Base-by-base conservation (phyloP, 2,888 invertebrate species). In the Thysanoteuthis rhombus region DNA sequence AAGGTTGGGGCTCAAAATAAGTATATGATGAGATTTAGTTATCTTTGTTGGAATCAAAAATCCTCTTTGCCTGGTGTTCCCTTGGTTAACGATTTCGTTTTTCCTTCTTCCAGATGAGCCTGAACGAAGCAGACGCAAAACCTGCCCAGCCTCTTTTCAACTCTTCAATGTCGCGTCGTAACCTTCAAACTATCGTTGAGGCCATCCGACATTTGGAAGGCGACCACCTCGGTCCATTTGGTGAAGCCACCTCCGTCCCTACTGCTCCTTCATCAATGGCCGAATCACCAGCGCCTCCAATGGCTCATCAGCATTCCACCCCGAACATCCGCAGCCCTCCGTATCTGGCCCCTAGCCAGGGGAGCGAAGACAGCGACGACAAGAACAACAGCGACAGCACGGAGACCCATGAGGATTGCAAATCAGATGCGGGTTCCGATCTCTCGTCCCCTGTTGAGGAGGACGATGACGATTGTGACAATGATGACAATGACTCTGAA, bases 161-260 rank as follows among this genome's bases (percentile, higher is more conserved):
- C 22, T 91, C 94, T 91, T 95, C 96, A 95, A 98, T 98, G 93
- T 99, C 99, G 94, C 98, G 99, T 93, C 99, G 99, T 97, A 99
- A 99, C 97, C 98, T 99, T 96, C 99, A 99, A 97, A 99, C 99
- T 32, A 99, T 99, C 95, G 99, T 99, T 89, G 99, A 99, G 97
- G 99, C 99, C 94, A 99, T 99, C 96, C 98, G 99, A 89, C 99
- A 99, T 97, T 97, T 99, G 95, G 99, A 99, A 97, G 99, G 99
- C 90, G 99, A 99, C 25, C 94, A 94, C 52, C 94, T 95, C 25
- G 91, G 40, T 42, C 94, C 94, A n/a, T 94, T 94, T 36, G 95
- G 94, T 93, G 94, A 94, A 93, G 32, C 91, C 42, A 32, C 32
- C 42, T 91, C 91, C 91, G 42, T 91, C 91, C 91, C 91, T 40